A percentile compares a stretch with the other conserved stretches of the same genome.
Evolutionary conservation across 2,113 vertebrate genomes (phyloP).

Genomic region (Hassar affinis): DNA sequence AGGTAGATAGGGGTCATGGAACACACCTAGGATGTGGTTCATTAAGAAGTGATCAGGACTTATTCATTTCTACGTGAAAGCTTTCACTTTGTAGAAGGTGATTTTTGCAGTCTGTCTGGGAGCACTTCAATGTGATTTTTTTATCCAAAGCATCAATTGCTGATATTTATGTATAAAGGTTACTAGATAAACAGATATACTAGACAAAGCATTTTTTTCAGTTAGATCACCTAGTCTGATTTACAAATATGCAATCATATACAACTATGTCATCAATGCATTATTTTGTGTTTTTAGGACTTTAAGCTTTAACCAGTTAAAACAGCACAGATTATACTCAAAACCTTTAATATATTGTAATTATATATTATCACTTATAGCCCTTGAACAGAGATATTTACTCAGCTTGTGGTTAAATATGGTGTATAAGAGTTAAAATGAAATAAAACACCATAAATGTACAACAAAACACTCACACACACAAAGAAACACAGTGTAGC

Average conservation of each 20-base stretch:
- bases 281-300: too few relatives aligned
- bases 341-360: too few relatives aligned
- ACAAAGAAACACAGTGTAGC: slow-evolving; percentile 45
- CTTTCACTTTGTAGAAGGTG: background rate
- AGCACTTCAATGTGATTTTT: too few relatives aligned
- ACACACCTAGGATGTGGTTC: background rate
- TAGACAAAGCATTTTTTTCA: background rate
- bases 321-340: too few relatives aligned
- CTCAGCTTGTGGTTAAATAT: background rate
- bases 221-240: too few relatives aligned
- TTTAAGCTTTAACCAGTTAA: too few relatives aligned
- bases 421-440: too few relatives aligned
- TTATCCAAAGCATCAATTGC: background rate
- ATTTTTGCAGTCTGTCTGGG: background rate
- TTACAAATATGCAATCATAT: background rate
- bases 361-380: too few relatives aligned
- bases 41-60: background rate
- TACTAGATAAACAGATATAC: background rate
- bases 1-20: background rate
- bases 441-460: background rate
- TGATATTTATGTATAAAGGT: background rate
- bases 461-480: background rate
- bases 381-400: background rate
- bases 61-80: background rate
- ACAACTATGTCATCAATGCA: background rate